Evolutionary conservation across 2,888 invertebrate genomes (phyloP), one percentile per base, ranked within the genome.

Genomic region (Clivina fossor): DNA sequence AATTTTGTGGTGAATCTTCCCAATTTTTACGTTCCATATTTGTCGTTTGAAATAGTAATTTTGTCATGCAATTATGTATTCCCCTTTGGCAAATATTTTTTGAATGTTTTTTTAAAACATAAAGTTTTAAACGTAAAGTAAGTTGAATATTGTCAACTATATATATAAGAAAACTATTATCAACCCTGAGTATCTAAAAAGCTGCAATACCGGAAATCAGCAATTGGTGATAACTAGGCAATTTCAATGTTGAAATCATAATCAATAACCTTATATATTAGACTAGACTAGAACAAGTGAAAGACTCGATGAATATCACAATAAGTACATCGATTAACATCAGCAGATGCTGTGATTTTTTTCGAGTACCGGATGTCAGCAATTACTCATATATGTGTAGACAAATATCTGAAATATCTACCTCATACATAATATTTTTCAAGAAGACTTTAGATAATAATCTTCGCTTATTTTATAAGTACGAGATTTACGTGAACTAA

Each of bases 301-400:
- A 8, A 20, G 15, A 38, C n/a, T 16, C 16, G 16, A 16, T 19
- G 19, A 8, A 16, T 5, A 40, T 8, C n/a, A 35, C 35, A 26
- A 44, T 44, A 44, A 53, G 43, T 35, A 44, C 22, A 26, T 4
- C 19, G 53, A 53, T 53, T 53, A 53, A 44, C 43, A 53, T 53
- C 53, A 53, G 53, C 53, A 53, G 43, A 44, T 53, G 53, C 44
- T 15, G 53, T 53, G 53, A 53, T 53, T 53, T 53, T 50, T 50
- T 22, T 53, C 43, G 32, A 53, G 53, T n/a, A 28, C 53, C 53
- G 53, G 53, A 53, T 35, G 53, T 53, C 53, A 53, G 53, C 53
- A 53, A 28, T 44, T 53, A 53, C 53, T 53, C 44, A 44, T 53
- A 53, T n/a, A n/a, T n/a, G n/a, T n/a, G n/a, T n/a, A n/a, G n/a